Conservation (phyloP, 2,113 vertebrate species). For the Rhinolophus ferrumequinum region DNA sequence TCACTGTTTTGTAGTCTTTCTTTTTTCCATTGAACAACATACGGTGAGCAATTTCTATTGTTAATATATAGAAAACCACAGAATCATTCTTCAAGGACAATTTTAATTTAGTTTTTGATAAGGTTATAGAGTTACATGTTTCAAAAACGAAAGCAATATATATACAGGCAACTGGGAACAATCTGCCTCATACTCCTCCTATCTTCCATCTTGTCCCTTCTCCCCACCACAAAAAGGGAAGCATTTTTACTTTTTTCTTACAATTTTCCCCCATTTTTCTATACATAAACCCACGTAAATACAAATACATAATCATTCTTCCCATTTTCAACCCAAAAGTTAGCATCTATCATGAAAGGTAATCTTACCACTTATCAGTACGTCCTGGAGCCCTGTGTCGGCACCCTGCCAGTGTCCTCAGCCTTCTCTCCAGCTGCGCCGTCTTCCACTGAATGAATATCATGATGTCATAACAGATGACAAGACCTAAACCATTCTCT, state of each 20-base stretch:
- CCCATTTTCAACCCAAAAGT: neutral
- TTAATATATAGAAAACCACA: neutral
- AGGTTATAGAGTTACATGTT: neutral
- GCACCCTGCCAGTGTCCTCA: rapidly evolving
- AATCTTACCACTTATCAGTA: rapidly evolving
- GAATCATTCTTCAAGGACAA: neutral
- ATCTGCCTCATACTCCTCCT: no score
- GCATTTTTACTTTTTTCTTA: neutral
- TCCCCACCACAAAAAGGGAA: neutral
- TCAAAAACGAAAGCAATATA: neutral
- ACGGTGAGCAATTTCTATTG: neutral
- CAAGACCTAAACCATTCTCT: neutral
- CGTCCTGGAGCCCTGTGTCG: rapidly evolving
- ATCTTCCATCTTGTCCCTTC: neutral
- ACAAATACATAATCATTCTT: neutral
- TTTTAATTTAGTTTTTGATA: neutral
- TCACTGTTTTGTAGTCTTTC: neutral
- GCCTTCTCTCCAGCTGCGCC: neutral
- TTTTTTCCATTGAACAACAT: neutral
- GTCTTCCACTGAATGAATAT: rapidly evolving
- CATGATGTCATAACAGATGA: neutral
- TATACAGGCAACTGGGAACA: no score
- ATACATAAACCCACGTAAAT: neutral
- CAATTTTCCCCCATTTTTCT: neutral
- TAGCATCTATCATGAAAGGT: neutral